Conservation (phyloP, 1,140 invertebrate genomes). For the Trialeurodes vaporariorum region DNA sequence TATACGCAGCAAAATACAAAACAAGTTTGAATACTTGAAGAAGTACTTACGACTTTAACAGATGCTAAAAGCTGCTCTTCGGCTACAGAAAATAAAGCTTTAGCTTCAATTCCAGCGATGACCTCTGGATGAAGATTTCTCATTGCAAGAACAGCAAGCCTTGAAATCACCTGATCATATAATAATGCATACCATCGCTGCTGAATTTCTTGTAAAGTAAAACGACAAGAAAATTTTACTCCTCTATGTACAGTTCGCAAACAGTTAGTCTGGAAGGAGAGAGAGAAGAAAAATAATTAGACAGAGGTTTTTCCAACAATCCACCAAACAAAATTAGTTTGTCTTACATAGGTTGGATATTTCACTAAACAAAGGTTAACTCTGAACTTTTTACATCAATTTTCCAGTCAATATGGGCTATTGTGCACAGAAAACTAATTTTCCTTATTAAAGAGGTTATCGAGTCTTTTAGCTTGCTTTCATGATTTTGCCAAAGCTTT, state of each 20-base stretch:
- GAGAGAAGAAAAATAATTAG: neutral
- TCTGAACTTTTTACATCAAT: too few relatives aligned
- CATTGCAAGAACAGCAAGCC: constrained; percentile 83
- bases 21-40: too few relatives aligned
- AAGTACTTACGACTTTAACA: constrained; percentile 63
- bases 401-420: too few relatives aligned
- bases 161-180: constrained; percentile 78
- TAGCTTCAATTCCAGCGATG: constrained; percentile 71
- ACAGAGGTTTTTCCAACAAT: too few relatives aligned
- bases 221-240: constrained; percentile 91
- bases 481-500: too few relatives aligned
- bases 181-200: constrained; percentile 91
- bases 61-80: constrained; percentile 80
- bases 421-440: too few relatives aligned
- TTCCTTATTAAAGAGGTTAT: too few relatives aligned
- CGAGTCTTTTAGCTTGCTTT: too few relatives aligned
- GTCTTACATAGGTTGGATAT: too few relatives aligned
- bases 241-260: constrained; percentile 75
- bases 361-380: too few relatives aligned
- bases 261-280: constrained; percentile 63
- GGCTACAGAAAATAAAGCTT: constrained; percentile 75
- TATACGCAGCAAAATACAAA: too few relatives aligned
- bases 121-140: constrained; percentile 85
- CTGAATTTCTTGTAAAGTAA: constrained; percentile 86
- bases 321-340: too few relatives aligned